Percentiles rank a stretch among this genome's conserved stretches.
Conservation (phyloP, 2,113 vertebrate genomes). For the Myotis davidii region DNA sequence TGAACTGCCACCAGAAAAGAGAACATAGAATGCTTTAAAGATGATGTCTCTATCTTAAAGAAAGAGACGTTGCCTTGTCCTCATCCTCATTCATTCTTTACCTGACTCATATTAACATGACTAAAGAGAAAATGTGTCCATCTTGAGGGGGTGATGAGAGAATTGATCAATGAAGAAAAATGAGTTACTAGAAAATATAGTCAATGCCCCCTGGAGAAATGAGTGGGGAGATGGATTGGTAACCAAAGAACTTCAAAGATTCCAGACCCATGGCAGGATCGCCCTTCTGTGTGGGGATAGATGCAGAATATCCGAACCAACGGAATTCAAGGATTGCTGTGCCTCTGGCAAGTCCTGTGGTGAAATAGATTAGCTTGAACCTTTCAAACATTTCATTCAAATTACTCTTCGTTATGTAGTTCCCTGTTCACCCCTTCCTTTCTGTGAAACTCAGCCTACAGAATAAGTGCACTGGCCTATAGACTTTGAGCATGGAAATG, state of each 20-base stretch:
- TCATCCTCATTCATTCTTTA: background rate
- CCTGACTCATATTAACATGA: background rate
- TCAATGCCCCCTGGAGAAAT: background rate
- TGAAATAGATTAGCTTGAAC: conserved; percentile 4
- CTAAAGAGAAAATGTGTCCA: background rate
- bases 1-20: background rate
- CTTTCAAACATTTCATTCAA: conserved; percentile 41
- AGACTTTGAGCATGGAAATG: background rate
- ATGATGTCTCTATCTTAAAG: background rate
- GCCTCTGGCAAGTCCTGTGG: background rate
- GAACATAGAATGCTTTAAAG: background rate
- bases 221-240: background rate
- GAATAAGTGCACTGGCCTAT: background rate
- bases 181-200: background rate
- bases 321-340: background rate
- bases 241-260: background rate
- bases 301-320: background rate
- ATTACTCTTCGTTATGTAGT: conserved; percentile 3
- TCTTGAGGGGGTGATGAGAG: background rate
- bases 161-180: background rate
- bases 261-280: background rate
- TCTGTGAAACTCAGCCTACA: background rate
- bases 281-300: background rate
- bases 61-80: background rate
- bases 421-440: background rate